A percentile compares a stretch with the other conserved stretches of the same genome.
Evolutionary conservation across 2,797 vertebrate species (phyloP).

Genomic region (Diplodus sargus): DNA sequence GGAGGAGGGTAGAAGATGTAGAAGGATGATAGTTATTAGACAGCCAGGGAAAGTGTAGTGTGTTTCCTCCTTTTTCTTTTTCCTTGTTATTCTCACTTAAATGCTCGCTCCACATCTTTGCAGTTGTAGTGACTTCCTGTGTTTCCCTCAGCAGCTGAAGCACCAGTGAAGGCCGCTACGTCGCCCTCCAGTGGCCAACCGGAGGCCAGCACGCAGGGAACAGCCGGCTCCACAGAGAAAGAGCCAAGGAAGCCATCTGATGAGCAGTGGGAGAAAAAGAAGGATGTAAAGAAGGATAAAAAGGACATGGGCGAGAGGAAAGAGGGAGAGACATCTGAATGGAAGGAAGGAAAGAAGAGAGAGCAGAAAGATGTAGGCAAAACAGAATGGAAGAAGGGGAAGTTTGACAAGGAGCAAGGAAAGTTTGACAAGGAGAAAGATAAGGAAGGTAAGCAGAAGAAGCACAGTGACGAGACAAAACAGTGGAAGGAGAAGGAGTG

Average conservation of each 20-base stretch:
- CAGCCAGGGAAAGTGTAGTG: slow-evolving; percentile 1
- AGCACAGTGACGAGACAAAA: slow-evolving; percentile 43
- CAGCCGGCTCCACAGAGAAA: slow-evolving; percentile 17
- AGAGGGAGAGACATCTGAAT: slow-evolving; percentile 39
- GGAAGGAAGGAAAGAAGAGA: slow-evolving; percentile 52
- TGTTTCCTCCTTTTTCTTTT: neutral
- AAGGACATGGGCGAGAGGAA: slow-evolving; percentile 41
- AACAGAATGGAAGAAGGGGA: slow-evolving; percentile 63
- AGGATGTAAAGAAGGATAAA: slow-evolving; percentile 56
- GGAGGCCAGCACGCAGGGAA: slow-evolving; percentile 47
- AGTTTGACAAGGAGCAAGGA: slow-evolving; percentile 39
- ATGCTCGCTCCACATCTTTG: slow-evolving; percentile 1
- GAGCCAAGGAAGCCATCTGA: slow-evolving; percentile 34
- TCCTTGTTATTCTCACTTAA: slow-evolving; percentile 19
- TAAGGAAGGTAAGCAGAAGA: slow-evolving; percentile 51
- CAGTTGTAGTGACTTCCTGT: slow-evolving; percentile 17
- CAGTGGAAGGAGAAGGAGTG: slow-evolving; percentile 63
- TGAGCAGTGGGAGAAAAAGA: slow-evolving; percentile 49
- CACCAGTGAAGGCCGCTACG: slow-evolving; percentile 12
- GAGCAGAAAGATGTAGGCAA: slow-evolving; percentile 60
- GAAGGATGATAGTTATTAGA: slow-evolving; percentile 25
- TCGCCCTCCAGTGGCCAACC: slow-evolving; percentile 74
- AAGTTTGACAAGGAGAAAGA: slow-evolving; percentile 55
- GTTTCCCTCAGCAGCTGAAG: slow-evolving; percentile 53
- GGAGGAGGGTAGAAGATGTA: slow-evolving; percentile 23